Evolutionary conservation across 2,797 vertebrate species (phyloP).

Genomic region (Megaceryle alcyon): DNA sequence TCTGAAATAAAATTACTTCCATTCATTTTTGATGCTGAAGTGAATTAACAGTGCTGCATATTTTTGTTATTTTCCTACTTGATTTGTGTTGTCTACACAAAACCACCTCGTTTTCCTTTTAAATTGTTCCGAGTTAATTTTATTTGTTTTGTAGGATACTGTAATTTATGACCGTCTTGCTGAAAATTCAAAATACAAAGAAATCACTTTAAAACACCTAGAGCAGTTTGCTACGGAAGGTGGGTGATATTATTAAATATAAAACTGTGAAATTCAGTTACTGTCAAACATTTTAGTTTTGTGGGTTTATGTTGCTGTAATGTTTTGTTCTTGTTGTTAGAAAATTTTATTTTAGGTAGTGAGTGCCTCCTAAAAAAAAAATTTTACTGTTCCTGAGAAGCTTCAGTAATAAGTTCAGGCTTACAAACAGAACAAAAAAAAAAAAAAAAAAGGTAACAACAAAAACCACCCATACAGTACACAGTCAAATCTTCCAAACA

Average conservation of each 20-base stretch:
- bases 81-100: background rate
- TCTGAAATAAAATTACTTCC: background rate
- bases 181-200: conserved; percentile 96
- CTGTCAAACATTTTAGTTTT: background rate
- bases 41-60: background rate
- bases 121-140: background rate
- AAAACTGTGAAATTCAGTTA: background rate
- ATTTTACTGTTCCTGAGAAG: background rate
- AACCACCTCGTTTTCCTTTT: background rate
- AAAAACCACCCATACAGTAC: background rate
- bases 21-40: background rate
- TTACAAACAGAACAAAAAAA: background rate
- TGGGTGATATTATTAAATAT: conserved; percentile 65
- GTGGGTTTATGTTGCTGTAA: background rate
- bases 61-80: background rate
- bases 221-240: conserved; percentile 99
- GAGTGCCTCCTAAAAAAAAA: background rate
- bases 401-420: background rate
- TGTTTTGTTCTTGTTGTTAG: background rate
- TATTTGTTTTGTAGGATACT: conserved; percentile 87
- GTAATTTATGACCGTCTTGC: conserved; percentile 97
- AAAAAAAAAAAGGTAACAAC: background rate
- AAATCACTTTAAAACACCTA: conserved; percentile 97
- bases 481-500: background rate
- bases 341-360: background rate